phyloP scores from a whole-genome alignment of 2,888 invertebrate genomes.

The Tetranychus piercei region DNA sequence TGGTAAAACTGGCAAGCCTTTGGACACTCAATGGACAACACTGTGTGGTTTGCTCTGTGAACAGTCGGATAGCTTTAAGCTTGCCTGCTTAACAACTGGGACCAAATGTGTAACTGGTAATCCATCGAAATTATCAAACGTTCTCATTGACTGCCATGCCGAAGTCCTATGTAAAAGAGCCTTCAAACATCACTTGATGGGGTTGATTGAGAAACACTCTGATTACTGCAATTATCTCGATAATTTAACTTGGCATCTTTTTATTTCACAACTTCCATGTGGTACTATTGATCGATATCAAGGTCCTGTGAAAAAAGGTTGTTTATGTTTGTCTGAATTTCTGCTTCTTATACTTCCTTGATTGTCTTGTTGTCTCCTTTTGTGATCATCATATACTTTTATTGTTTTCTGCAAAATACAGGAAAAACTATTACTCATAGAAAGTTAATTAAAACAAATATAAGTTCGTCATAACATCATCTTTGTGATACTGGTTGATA shows the following conservation, averaged over 20 bases:
- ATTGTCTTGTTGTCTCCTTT: not conserved
- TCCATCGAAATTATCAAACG: not conserved
- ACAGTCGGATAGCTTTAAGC: constrained; percentile 5
- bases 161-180: constrained; percentile 20
- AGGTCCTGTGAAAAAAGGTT: constrained; percentile 12
- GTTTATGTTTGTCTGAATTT: not conserved
- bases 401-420: not conserved
- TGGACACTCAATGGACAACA: constrained; percentile 19
- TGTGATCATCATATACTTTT: not conserved
- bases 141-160: constrained; percentile 21
- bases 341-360: too few species aligned
- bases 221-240: not conserved
- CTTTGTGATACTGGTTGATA: too few species aligned
- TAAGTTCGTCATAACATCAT: too few species aligned
- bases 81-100: constrained; percentile 20
- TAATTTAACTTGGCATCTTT: constrained; percentile 10
- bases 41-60: constrained; percentile 16
- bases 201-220: not conserved
- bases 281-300: constrained; percentile 22
- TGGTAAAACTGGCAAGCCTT: constrained; percentile 21
- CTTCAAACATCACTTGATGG: constrained; percentile 20
- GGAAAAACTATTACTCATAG: not conserved
- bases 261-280: constrained; percentile 23
- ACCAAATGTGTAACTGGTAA: constrained; percentile 20
- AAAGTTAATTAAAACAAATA: not conserved